Evolutionary conservation across 2,113 vertebrate genomes (phyloP), one percentile per base, ranked within the genome.

Genomic region (Crotalus viridis): DNA sequence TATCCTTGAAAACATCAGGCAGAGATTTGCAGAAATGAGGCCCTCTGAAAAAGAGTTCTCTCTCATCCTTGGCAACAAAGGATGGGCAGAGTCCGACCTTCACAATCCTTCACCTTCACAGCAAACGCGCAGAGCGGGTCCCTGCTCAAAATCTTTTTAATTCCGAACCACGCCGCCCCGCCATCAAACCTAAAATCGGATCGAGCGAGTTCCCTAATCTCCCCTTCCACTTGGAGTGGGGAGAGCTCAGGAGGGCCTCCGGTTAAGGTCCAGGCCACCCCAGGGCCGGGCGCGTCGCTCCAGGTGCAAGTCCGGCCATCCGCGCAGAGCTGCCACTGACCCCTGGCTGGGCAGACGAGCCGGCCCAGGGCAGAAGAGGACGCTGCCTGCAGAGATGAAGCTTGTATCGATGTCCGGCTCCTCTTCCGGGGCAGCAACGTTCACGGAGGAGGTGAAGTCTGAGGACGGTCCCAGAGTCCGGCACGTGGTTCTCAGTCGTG

Each of bases 221-320:
- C 17, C 69, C 6, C n/a, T 39, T 33, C 74, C 7, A 2, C 69
- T 74, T 19, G n/a, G 15, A 74, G 5, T 2, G 3, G 13, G 6
- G n/a, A n/a, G 64, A 1, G 15, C 6, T 21, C 33, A 3, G 6
- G 0, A 7, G 69, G 69, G 69, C 33, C 15, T 33, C 15, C 69
- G 0, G 1, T 6, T n/a, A 39, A 3, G 1, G 6, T 19, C 69
- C 69, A 81, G 69, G 69, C 5, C 4, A 13, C n/a, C 15, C n/a
- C 15, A 33, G 69, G 69, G 69, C 33, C 69, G 1, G 33, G 33
- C 33, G 15, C 0, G 0, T 21, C 0, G 6, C 74, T 39, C 17
- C 17, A 0, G n/a, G 69, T 0, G 0, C 15, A 15, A 39, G 69
- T 39, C 5, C 69, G 2, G 15, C n/a, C 2, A 5, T 19, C 15